Conservation (phyloP, 2,113 vertebrate genomes). For the Platichthys flesus region DNA sequence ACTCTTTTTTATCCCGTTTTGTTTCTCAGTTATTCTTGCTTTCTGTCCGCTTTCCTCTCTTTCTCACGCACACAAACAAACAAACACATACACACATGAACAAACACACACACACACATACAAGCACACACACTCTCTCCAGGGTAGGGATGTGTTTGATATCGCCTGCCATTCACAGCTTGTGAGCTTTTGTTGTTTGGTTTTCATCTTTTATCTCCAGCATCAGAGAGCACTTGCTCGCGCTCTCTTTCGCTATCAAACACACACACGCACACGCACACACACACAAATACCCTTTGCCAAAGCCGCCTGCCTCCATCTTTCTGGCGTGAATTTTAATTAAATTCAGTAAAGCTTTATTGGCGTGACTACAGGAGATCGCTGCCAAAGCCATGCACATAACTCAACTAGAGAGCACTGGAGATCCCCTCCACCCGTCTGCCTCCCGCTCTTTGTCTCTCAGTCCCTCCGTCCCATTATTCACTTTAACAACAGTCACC, state of each 20-base stretch:
- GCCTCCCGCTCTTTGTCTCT: constrained; percentile 41
- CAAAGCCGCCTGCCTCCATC: constrained; percentile 74
- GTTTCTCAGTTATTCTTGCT: constrained; percentile 3
- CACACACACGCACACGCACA: not conserved
- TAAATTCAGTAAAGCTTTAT: constrained; percentile 81
- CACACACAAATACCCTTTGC: constrained; percentile 57
- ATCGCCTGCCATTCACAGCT: constrained; percentile 78
- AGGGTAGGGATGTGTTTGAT: constrained; percentile 76
- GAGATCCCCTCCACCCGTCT: constrained; percentile 60
- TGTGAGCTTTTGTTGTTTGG: constrained; percentile 81
- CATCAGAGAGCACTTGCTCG: constrained; percentile 68
- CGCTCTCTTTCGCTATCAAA: not conserved
- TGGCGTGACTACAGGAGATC: constrained; percentile 72
- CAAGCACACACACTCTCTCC: constrained; percentile 49
- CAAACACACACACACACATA: constrained; percentile 3
- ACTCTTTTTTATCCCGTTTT: constrained; percentile 6
- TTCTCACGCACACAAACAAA: constrained; percentile 12
- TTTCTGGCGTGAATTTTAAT: constrained; percentile 79
- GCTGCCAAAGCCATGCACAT: constrained; percentile 70
- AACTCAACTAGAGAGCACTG: constrained; percentile 70
- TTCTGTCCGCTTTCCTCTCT: constrained; percentile 27
- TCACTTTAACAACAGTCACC: constrained; percentile 43
- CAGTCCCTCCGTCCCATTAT: constrained; percentile 35
- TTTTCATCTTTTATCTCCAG: constrained; percentile 76
- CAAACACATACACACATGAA: not conserved